Percentiles rank a stretch among this genome's conserved stretches.
Conservation (phyloP, 2,888 invertebrate genomes). For the Leptura quadrifasciata region DNA sequence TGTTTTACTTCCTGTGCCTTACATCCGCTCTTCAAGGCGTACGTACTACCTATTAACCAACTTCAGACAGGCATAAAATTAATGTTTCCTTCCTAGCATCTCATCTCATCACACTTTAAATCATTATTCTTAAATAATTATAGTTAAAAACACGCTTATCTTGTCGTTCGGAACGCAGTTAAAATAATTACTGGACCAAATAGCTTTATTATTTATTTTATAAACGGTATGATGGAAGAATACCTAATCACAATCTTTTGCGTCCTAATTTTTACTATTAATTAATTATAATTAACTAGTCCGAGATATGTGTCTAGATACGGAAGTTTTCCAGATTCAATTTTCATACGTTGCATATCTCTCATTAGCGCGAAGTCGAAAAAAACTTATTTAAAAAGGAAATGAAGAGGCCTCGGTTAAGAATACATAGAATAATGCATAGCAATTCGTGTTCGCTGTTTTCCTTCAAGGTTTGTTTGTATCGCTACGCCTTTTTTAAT, state of each 20-base stretch:
- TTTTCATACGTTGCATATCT: too few relatives aligned
- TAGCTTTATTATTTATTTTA: not conserved
- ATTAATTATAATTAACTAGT: not conserved
- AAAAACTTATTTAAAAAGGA: too few relatives aligned
- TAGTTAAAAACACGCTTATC: not conserved
- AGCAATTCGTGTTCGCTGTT: too few relatives aligned
- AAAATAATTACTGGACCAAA: conserved; percentile 3
- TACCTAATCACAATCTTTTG: not conserved
- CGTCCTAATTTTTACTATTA: not conserved
- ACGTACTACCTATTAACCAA: conserved; percentile 4
- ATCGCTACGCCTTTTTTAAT: too few relatives aligned
- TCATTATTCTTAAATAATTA: not conserved
- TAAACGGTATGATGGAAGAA: not conserved
- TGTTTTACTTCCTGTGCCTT: conserved; percentile 27
- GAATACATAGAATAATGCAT: too few relatives aligned
- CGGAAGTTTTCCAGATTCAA: too few relatives aligned
- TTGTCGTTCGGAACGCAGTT: conserved; percentile 7
- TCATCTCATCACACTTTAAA: not conserved
- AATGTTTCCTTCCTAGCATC: conserved; percentile 2
- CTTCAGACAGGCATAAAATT: conserved; percentile 4
- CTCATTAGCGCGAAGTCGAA: too few relatives aligned
- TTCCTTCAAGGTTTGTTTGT: too few relatives aligned
- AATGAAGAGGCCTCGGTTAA: too few relatives aligned
- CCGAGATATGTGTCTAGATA: too few relatives aligned
- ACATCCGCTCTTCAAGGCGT: conserved; percentile 11